Evolutionary conservation across 92 coral and sea anemone genomes (phyloP).

Genomic region (Heliopora coerulea): DNA sequence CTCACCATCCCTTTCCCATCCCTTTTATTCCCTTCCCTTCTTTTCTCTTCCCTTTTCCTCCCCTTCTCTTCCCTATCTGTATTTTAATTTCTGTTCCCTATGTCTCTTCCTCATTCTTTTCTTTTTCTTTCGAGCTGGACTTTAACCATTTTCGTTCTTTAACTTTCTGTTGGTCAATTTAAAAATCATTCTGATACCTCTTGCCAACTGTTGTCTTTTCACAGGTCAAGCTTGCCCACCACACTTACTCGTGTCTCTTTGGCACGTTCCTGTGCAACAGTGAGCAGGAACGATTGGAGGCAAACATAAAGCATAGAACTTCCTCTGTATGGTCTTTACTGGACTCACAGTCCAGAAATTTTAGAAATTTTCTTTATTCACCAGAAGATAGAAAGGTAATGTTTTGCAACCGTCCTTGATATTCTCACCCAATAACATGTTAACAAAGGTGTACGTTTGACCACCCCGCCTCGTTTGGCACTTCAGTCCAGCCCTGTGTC

Average conservation of each 20-base stretch:
- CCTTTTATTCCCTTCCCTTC: too few species aligned
- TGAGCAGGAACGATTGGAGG: slow-evolving; percentile 73
- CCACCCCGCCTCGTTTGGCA: too few species aligned
- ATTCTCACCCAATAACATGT: too few species aligned
- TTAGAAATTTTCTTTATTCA: slow-evolving; percentile 73
- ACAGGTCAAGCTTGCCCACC: slow-evolving; percentile 89
- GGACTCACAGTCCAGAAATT: slow-evolving; percentile 67
- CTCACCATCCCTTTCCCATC: not conserved
- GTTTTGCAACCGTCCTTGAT: too few species aligned
- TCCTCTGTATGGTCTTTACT: slow-evolving; percentile 89
- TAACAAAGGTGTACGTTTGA: too few species aligned
- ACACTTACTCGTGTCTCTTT: slow-evolving; percentile 86
- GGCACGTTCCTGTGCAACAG: slow-evolving; percentile 95
- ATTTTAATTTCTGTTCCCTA: not conserved
- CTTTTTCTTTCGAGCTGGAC: too few species aligned
- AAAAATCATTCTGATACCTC: not conserved
- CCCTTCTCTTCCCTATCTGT: not conserved
- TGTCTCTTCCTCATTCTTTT: too few species aligned
- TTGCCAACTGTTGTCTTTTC: not conserved
- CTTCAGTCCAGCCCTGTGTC: too few species aligned
- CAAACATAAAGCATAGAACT: slow-evolving; percentile 59
- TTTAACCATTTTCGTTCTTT: too few species aligned
- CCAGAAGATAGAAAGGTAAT: slow-evolving; percentile 70
- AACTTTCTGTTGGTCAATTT: not conserved
- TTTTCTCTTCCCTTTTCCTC: too few species aligned